A percentile compares a stretch with the other conserved stretches of the same genome.
These are phyloP conservation scores for Ostrea denselamellosa DNA, from an alignment of 1,140 invertebrate species.

Conservation along the genomic window DNA sequence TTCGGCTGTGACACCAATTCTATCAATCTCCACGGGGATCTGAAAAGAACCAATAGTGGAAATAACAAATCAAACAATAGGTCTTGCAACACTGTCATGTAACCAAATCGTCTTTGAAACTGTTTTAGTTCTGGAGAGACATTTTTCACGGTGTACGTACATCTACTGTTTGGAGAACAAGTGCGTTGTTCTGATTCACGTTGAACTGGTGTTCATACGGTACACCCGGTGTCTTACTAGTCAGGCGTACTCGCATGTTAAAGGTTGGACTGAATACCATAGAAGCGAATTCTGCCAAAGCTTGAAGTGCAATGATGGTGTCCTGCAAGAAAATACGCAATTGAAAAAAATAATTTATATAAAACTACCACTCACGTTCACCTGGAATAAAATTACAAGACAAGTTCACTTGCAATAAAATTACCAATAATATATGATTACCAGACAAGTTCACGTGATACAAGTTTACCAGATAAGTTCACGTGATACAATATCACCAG, in stretches of 20 bases:
- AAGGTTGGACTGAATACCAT: conserved; percentile 62
- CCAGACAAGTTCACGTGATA: no score
- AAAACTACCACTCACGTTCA: no score
- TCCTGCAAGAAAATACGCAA: conserved; percentile 79
- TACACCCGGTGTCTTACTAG: conserved; percentile 36
- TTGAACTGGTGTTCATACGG: conserved; percentile 56
- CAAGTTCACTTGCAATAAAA: no score
- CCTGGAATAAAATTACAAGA: no score
- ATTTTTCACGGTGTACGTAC: conserved; percentile 57
- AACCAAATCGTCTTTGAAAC: neutral
- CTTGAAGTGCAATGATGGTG: conserved; percentile 79
- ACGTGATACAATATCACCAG: no score
- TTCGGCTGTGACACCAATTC: neutral
- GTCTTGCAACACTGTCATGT: neutral
- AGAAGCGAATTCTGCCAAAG: conserved; percentile 75
- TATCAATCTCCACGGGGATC: conserved; percentile 45
- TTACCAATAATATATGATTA: no score
- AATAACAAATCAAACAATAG: neutral
- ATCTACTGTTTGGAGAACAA: conserved; percentile 67
- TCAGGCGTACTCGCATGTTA: conserved; percentile 59
- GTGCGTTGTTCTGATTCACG: conserved; percentile 67
- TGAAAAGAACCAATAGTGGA: neutral
- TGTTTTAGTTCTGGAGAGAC: neutral
- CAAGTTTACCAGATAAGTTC: no score
- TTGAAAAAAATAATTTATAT: neutral